Conservation (phyloP, 2,797 vertebrate genomes). For the Hemitrygon akajei region DNA sequence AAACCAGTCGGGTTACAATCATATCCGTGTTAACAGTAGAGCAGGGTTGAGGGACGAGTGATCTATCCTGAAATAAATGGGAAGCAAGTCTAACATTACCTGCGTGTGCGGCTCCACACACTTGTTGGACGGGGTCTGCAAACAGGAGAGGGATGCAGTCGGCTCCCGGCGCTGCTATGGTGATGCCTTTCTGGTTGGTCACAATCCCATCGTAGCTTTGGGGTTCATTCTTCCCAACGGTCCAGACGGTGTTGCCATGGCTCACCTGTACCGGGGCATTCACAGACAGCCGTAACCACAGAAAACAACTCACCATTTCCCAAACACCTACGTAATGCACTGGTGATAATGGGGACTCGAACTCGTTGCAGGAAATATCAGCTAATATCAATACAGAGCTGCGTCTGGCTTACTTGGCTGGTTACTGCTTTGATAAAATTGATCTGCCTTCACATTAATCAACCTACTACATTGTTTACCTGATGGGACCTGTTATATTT, state of each 20-base stretch:
- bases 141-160: constrained; percentile 89
- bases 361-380: not conserved
- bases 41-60: not conserved
- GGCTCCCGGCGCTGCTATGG: constrained; percentile 78
- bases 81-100: constrained; percentile 55
- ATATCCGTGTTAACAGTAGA: too few relatives aligned
- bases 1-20: too few relatives aligned
- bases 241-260: constrained; percentile 71
- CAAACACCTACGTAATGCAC: not conserved
- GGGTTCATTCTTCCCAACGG: constrained; percentile 70
- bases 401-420: not conserved
- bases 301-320: not conserved
- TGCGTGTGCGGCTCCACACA: constrained; percentile 81
- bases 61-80: not conserved
- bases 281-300: constrained; percentile 37
- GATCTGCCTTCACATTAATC: not conserved
- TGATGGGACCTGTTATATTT: not conserved
- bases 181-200: constrained; percentile 66
- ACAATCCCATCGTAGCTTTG: constrained; percentile 76
- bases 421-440: not conserved
- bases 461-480: not conserved
- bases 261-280: constrained; percentile 58
- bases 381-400: not conserved
- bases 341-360: too few relatives aligned
- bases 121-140: constrained; percentile 74